These are phyloP conservation scores for Apogon hyalosoma DNA, from an alignment of 2,797 vertebrate genomes.

Conservation along the genomic window DNA sequence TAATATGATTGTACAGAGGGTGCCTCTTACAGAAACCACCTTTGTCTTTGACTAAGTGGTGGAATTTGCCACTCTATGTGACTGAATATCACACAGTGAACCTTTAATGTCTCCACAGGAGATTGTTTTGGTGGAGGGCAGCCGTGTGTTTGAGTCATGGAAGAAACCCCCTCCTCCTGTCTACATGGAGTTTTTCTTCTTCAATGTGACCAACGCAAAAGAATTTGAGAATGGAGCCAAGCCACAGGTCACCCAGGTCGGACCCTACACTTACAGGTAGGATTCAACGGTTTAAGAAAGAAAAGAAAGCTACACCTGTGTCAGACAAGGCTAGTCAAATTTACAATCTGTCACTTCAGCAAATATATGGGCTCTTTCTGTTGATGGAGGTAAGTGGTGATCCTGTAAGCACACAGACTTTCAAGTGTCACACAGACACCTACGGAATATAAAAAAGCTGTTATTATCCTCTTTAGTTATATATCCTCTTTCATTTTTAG, in stretches of 20 bases:
- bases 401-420: not conserved
- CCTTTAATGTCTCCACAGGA: slow-evolving; percentile 73
- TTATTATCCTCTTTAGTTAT: too few species aligned
- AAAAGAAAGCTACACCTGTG: not conserved
- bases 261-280: slow-evolving; percentile 87
- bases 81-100: not conserved
- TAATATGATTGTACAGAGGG: too few species aligned
- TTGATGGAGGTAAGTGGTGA: not conserved
- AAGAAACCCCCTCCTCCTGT: slow-evolving; percentile 84
- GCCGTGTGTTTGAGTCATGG: slow-evolving; percentile 84
- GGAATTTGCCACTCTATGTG: not conserved
- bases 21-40: too few species aligned
- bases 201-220: slow-evolving; percentile 81
- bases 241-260: slow-evolving; percentile 75
- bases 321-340: not conserved
- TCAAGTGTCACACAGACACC: too few species aligned
- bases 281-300: slow-evolving; percentile 2
- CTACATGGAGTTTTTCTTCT: slow-evolving; percentile 87
- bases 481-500: too few species aligned
- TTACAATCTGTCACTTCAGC: not conserved
- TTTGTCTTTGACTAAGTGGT: too few species aligned
- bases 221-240: slow-evolving; percentile 71
- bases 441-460: too few species aligned
- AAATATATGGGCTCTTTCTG: not conserved
- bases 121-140: slow-evolving; percentile 83